These are phyloP conservation scores for Microtus richardsoni DNA, from an alignment of 2,113 vertebrate genomes.

Conservation along the genomic window DNA sequence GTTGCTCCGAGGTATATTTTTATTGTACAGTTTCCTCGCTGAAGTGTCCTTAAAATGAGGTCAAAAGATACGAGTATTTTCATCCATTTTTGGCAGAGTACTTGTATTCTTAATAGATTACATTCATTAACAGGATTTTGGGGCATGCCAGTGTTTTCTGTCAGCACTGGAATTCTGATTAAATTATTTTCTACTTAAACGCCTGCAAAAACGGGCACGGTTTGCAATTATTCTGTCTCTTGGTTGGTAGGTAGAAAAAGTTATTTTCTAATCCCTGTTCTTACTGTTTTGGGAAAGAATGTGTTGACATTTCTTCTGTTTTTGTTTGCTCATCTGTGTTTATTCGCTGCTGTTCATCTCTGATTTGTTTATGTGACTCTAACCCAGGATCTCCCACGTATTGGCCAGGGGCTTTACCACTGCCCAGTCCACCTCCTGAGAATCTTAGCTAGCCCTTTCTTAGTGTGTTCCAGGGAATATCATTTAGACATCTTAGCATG, in stretches of 20 bases:
- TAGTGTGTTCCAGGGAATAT: background rate
- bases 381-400: background rate
- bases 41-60: background rate
- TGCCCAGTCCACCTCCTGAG: background rate
- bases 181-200: background rate
- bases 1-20: constrained; percentile 17
- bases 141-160: background rate
- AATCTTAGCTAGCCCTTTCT: constrained; percentile 14
- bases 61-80: background rate
- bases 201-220: background rate
- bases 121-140: background rate
- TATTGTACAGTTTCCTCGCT: constrained; percentile 32
- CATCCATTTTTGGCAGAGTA: background rate
- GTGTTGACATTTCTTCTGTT: background rate
- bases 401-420: too few relatives aligned
- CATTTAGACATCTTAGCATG: background rate
- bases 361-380: background rate
- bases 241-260: background rate
- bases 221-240: background rate
- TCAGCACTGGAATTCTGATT: constrained; percentile 15
- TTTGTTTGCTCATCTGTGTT: background rate
- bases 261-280: background rate
- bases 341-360: background rate
- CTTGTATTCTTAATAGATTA: background rate
- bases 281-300: background rate